phyloP scores from a whole-genome alignment of 2,888 invertebrate species.

The Clanis bilineata region DNA sequence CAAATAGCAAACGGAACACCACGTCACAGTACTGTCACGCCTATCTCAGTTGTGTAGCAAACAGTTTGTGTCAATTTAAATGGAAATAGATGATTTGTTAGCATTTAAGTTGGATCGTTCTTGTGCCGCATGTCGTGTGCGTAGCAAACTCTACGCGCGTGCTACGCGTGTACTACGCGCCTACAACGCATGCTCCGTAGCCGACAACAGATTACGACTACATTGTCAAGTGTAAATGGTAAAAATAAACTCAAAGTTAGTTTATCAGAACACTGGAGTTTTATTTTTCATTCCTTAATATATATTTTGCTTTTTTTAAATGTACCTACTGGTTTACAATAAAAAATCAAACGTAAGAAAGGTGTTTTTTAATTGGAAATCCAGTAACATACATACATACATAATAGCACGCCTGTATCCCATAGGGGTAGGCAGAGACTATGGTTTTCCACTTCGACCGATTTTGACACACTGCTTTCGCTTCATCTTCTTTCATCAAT shows the following conservation, averaged over 20 bases:
- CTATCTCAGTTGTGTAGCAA: conserved; percentile 6
- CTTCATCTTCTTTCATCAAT: no score
- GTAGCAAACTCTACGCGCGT: conserved; percentile 62
- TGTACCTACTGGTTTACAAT: background rate
- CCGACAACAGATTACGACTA: conserved; percentile 81
- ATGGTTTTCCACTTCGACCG: no score
- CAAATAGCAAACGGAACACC: background rate
- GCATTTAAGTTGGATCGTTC: conserved; percentile 19
- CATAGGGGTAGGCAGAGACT: no score
- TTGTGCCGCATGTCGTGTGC: conserved; percentile 56
- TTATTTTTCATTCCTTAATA: conserved; percentile 50
- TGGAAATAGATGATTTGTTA: conserved; percentile 17
- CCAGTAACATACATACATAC: no score
- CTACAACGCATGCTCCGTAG: conserved; percentile 73
- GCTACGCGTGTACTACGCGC: conserved; percentile 65
- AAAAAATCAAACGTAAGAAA: no score
- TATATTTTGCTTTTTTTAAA: background rate
- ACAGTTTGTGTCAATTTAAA: conserved; percentile 20
- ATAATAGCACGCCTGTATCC: no score
- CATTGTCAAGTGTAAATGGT: conserved; percentile 84
- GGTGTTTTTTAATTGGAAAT: no score
- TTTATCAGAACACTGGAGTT: conserved; percentile 80
- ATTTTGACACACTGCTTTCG: no score
- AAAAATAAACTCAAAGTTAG: conserved; percentile 84
- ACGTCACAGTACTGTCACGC: background rate